A percentile compares a stretch with the other conserved stretches of the same genome.
phyloP scores from a whole-genome alignment of 2,113 vertebrate genomes.

The Hyperoodon ampullatus region DNA sequence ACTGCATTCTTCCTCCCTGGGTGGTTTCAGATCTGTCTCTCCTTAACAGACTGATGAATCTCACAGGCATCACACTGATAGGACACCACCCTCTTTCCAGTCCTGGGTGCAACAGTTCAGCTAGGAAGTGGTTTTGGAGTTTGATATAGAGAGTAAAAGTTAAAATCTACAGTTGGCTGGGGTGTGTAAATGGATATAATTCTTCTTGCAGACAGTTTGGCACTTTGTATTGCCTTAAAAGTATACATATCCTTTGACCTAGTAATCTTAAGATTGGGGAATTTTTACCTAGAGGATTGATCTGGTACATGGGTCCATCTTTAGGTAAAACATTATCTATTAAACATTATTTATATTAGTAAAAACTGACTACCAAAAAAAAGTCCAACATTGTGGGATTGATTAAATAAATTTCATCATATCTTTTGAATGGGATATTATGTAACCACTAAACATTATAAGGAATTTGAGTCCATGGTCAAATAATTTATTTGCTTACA shows the following conservation, averaged over 20 bases:
- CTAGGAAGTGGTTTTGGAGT: background rate
- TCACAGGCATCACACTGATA: background rate
- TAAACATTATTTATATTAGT: background rate
- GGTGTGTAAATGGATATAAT: background rate
- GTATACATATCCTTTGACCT: background rate
- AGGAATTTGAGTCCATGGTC: background rate
- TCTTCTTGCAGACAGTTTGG: background rate
- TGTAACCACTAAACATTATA: background rate
- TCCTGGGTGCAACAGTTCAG: background rate
- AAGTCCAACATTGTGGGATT: background rate
- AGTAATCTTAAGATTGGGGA: background rate
- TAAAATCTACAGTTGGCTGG: background rate
- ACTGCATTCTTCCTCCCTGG: background rate
- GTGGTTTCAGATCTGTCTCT: background rate
- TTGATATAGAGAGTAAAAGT: background rate
- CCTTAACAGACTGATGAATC: background rate
- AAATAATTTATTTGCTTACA: background rate
- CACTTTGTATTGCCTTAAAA: background rate
- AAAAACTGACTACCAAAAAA: background rate
- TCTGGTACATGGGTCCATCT: background rate
- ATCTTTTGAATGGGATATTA: background rate
- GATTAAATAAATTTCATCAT: slow-evolving; percentile 2
- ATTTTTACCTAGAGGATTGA: background rate
- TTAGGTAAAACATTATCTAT: background rate
- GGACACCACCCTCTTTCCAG: background rate